Evolutionary conservation across 2,797 vertebrate genomes (phyloP).

Genomic region (Bradypodion pumilum): DNA sequence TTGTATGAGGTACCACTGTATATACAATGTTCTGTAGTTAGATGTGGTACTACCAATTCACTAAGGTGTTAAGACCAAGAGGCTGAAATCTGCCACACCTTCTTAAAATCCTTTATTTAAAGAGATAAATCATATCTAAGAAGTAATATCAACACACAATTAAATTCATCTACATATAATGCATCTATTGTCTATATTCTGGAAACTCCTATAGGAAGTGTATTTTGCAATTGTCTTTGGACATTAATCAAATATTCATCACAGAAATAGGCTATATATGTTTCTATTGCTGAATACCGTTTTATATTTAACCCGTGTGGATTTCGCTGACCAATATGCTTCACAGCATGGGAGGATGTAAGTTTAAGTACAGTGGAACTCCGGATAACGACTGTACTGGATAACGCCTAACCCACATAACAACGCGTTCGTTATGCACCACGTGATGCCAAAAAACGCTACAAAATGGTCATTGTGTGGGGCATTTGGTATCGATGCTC

Average conservation of each 20-base stretch:
- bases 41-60: neutral
- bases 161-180: neutral
- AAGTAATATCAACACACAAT: conserved; percentile 12
- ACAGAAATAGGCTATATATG: conserved; percentile 23
- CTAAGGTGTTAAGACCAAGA: neutral
- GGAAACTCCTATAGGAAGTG: neutral
- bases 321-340: too few species aligned
- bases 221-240: neutral
- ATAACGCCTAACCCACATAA: too few species aligned
- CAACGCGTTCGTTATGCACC: too few species aligned
- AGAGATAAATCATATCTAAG: neutral
- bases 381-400: too few species aligned
- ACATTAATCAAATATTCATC: accelerated
- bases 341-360: too few species aligned
- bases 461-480: too few species aligned
- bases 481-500: too few species aligned
- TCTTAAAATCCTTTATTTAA: conserved; percentile 62
- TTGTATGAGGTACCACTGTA: too few species aligned
- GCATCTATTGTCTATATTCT: neutral
- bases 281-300: conserved; percentile 23
- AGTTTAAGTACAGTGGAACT: too few species aligned
- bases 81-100: neutral
- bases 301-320: neutral
- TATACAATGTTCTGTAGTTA: neutral
- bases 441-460: too few species aligned